These are phyloP conservation scores for Elymnias hypermnestra DNA, from an alignment of 1,140 invertebrate species.

Conservation along the genomic window DNA sequence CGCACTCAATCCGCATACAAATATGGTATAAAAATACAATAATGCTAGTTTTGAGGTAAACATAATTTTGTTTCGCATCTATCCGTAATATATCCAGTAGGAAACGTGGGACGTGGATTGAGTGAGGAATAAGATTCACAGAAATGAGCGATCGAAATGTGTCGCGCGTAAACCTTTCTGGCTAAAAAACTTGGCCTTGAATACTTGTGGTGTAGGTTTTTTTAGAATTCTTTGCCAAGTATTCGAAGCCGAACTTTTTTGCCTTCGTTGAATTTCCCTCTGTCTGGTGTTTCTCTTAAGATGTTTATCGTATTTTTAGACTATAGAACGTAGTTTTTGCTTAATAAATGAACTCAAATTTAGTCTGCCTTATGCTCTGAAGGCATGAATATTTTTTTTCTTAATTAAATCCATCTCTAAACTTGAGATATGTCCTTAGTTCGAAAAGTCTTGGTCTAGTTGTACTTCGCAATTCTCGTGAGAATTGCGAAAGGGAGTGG, in stretches of 20 bases:
- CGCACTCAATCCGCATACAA: conserved; percentile 54
- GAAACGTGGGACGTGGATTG: conserved; percentile 52
- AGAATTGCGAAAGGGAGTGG: too few species aligned
- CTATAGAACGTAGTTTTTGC: too few species aligned
- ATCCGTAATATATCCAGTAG: conserved; percentile 59
- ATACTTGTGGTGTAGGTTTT: not conserved
- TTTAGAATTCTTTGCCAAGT: not conserved
- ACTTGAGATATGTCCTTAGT: too few species aligned
- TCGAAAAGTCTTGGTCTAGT: too few species aligned
- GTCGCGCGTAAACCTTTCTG: conserved; percentile 34
- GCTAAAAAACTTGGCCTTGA: not conserved
- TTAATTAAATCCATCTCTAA: too few species aligned
- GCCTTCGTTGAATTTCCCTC: not conserved
- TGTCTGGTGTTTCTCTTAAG: not conserved
- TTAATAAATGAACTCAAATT: too few species aligned
- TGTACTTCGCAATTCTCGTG: too few species aligned
- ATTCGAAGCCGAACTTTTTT: not conserved
- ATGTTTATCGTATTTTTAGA: too few species aligned
- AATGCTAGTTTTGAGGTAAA: conserved; percentile 49
- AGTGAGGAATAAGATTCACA: conserved; percentile 25
- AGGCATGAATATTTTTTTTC: too few species aligned
- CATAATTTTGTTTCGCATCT: conserved; percentile 43
- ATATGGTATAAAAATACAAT: conserved; percentile 21
- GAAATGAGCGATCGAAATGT: conserved; percentile 40
- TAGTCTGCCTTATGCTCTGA: too few species aligned